Percentiles rank a stretch among this genome's conserved stretches.
Evolutionary conservation across 2,113 vertebrate genomes (phyloP).

Genomic region (Axis porcinus): DNA sequence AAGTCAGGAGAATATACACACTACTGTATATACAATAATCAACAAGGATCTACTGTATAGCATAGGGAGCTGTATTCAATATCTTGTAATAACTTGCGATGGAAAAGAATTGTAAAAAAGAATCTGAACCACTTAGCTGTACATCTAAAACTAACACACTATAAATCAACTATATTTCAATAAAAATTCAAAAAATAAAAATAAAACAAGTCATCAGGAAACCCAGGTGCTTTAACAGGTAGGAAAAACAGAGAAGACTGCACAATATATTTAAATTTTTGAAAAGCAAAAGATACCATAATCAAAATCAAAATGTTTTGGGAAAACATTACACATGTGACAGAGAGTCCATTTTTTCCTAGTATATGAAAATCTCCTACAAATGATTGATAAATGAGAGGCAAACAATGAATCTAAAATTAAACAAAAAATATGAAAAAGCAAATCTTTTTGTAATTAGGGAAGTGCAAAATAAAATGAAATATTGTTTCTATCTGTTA

Average conservation of each 20-base stretch:
- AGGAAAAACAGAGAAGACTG: not conserved
- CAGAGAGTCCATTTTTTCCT: no score
- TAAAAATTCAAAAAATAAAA: not conserved
- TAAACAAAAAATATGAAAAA: not conserved
- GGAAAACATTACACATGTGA: no score
- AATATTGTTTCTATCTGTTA: not conserved
- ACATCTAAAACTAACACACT: not conserved
- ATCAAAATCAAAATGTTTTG: not conserved
- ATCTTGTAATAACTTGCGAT: fast-evolving
- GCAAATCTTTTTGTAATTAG: not conserved
- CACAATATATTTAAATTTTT: not conserved
- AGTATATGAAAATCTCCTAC: not conserved
- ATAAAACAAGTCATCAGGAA: not conserved
- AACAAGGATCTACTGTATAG: not conserved
- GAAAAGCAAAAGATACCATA: not conserved
- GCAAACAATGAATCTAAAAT: not conserved
- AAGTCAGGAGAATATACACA: not conserved
- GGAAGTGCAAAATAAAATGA: not conserved
- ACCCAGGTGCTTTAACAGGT: not conserved
- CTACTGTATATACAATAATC: not conserved
- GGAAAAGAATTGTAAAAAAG: not conserved
- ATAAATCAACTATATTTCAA: not conserved
- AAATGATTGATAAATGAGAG: not conserved
- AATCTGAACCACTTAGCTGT: not conserved
- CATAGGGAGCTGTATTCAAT: not conserved